Evolutionary conservation across 2,797 vertebrate genomes (phyloP), one percentile per base, ranked within the genome.

Genomic region (Gobionotothen gibberifrons): DNA sequence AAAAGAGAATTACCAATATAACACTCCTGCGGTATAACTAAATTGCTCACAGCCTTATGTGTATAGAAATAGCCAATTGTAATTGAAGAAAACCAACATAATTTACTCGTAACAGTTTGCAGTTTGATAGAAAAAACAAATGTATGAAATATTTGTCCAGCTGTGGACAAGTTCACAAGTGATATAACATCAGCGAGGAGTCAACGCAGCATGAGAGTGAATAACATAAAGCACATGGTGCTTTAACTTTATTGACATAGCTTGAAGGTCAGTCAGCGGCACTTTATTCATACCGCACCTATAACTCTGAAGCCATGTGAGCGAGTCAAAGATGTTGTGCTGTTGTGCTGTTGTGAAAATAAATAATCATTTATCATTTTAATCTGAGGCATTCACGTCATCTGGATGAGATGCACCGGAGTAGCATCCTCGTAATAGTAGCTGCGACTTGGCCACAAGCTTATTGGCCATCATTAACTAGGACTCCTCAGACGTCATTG

Each of bases 141-240:
- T 15, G 54, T 52, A 55, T 62, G 47, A 66, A 52, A 40, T 26
- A 62, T 81, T 53, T 54, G 2, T 71, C 72, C 32, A 5, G 26
- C 62, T 78, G 70, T 68, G 64, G 56, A 64, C 72, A 73, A 56
- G 62, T 72, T 51, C 32, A 53, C 21, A 39, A 42, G 71, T 48
- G 57, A 83, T 71, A 42, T 60, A 53, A 46, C 70, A 61, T 71
- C 69, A 51, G 58, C 3, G 49, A 74, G 44, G 74, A 75, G 61
- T 59, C 48, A 14, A 15, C 79, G 9, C 80, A 72, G 79, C 51
- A 13, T 79, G 82, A 55, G 72, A 74, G 79, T 22, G 73, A 76
- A 76, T 77, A 90, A 87, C 83, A 86, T 43, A 84, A 79, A 75
- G 72, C 86, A 84, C 62, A 85, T 81, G 86, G 59, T 13, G 55